These are phyloP conservation scores for Scartelaos histophorus DNA, from an alignment of 2,113 vertebrate genomes.

Conservation along the genomic window DNA sequence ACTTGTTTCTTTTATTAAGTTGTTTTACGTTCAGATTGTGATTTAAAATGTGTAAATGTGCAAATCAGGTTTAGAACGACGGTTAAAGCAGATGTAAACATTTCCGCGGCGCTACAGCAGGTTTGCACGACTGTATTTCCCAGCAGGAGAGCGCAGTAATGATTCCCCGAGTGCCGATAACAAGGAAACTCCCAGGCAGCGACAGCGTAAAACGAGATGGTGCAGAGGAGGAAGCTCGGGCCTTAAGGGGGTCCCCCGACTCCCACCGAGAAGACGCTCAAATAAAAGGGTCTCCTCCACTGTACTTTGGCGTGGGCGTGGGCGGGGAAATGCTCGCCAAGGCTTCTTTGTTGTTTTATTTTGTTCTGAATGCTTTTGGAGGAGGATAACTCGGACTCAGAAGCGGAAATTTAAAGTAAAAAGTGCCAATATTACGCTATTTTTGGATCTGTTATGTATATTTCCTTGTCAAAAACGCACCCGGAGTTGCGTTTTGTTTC, in stretches of 20 bases:
- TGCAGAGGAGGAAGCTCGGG: constrained; percentile 37
- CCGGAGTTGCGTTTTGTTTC: no score
- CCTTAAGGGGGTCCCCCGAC: constrained; percentile 43
- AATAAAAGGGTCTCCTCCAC: constrained; percentile 25
- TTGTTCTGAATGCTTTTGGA: not conserved
- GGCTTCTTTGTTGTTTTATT: not conserved
- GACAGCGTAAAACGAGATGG: constrained; percentile 44
- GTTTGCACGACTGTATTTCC: not conserved
- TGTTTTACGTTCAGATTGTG: no score
- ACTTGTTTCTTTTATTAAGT: no score
- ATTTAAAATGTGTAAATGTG: no score
- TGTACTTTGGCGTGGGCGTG: constrained; percentile 2
- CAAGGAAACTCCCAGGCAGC: constrained; percentile 43
- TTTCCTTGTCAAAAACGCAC: no score
- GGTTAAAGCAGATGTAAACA: not conserved
- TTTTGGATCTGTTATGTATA: no score
- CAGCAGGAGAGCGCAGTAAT: constrained; percentile 26
- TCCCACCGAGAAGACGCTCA: constrained; percentile 40
- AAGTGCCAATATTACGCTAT: no score
- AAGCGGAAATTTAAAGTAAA: not conserved
- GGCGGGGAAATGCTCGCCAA: not conserved
- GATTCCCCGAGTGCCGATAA: constrained; percentile 40
- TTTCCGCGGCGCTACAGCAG: constrained; percentile 2
- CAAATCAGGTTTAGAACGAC: not conserved
- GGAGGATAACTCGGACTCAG: not conserved